These are phyloP conservation scores for Nasonia vitripennis DNA, from an alignment of 1,140 invertebrate genomes.

Conservation along the genomic window DNA sequence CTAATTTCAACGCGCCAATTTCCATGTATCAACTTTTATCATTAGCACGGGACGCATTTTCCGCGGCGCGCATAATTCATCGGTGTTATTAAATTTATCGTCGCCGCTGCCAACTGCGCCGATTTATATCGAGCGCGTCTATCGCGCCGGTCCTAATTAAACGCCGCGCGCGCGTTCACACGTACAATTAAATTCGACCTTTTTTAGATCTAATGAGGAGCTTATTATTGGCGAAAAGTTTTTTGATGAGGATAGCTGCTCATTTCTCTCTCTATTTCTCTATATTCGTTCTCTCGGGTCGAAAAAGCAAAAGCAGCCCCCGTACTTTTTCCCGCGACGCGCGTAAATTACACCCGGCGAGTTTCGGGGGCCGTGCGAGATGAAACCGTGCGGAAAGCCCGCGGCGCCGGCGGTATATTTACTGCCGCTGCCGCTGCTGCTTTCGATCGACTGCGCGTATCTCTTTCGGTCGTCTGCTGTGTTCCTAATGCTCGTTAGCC, in stretches of 20 bases:
- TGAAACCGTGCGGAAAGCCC: not conserved
- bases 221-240: too few relatives aligned
- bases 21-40: slow-evolving; percentile 1
- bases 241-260: too few relatives aligned
- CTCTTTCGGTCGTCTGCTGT: not conserved
- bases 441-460: too few relatives aligned
- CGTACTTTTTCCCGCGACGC: not conserved
- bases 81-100: slow-evolving; percentile 12
- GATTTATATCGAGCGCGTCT: slow-evolving; percentile 2
- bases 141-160: not conserved
- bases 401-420: not conserved
- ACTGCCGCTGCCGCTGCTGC: not conserved
- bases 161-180: not conserved
- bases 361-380: not conserved
- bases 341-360: not conserved
- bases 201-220: too few relatives aligned
- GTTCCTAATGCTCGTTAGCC: not conserved
- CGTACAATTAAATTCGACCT: too few relatives aligned
- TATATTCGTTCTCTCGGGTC: not conserved
- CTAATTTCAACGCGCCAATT: slow-evolving; percentile 8
- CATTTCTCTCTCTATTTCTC: too few relatives aligned
- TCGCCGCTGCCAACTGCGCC: not conserved
- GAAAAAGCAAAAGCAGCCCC: not conserved
- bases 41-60: not conserved
- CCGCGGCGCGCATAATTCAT: not conserved